A percentile compares a stretch with the other conserved stretches of the same genome.
Evolutionary conservation across 2,113 vertebrate genomes (phyloP).

Genomic region (Peucedramus taeniatus): DNA sequence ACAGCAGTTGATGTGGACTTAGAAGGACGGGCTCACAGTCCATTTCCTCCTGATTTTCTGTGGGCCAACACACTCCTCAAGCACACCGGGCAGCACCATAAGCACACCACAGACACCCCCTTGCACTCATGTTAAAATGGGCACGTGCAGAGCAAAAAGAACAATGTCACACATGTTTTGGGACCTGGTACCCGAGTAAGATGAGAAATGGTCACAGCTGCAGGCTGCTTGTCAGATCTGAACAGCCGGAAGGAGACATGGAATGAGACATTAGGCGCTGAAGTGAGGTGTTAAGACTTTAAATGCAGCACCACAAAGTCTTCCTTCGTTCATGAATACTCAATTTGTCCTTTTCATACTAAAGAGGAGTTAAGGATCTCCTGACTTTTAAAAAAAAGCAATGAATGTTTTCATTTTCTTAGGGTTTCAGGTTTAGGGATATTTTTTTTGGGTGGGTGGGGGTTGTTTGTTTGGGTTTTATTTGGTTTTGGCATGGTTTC

Average conservation of each 20-base stretch:
- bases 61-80: background rate
- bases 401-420: background rate
- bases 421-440: background rate
- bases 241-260: fast-evolving
- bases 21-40: background rate
- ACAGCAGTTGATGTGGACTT: background rate
- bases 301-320: background rate
- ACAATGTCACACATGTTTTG: fast-evolving
- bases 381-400: background rate
- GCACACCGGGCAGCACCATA: fast-evolving
- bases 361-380: background rate
- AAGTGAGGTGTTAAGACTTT: background rate
- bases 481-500: background rate
- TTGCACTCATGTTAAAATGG: background rate
- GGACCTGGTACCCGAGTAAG: background rate
- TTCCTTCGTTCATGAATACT: background rate
- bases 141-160: background rate
- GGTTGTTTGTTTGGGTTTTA: background rate
- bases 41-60: fast-evolving
- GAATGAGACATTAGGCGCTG: background rate
- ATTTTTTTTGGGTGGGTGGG: background rate
- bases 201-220: background rate
- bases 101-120: fast-evolving
- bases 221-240: too few species aligned
- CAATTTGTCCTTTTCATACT: background rate